Evolutionary conservation across 2,888 invertebrate species (phyloP).

Genomic region (Hemistola chrysoprasaria): DNA sequence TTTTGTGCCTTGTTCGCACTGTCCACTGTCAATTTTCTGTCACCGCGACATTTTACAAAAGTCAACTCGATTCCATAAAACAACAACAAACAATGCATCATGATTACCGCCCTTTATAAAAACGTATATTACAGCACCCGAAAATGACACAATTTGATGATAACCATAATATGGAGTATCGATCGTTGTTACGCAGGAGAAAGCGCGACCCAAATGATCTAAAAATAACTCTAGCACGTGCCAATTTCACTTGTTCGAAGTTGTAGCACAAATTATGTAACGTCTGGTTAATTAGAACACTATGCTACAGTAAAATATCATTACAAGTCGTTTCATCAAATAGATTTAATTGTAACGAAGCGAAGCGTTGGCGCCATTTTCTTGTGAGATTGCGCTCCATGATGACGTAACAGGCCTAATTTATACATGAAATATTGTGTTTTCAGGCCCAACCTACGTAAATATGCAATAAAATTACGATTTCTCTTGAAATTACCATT

Average conservation of each 20-base stretch:
- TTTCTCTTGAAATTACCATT: conserved; percentile 56
- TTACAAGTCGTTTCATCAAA: conserved; percentile 1
- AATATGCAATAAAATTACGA: conserved; percentile 41
- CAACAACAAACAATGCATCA: conserved; percentile 61
- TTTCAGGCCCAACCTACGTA: conserved; percentile 15
- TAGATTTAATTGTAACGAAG: conserved; percentile 34
- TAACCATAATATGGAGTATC: conserved; percentile 36
- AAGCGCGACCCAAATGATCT: conserved; percentile 50
- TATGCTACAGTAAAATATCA: neutral
- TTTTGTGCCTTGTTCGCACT: conserved; percentile 62
- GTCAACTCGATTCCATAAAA: conserved; percentile 65
- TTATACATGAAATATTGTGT: conserved; percentile 37
- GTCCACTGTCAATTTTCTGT: conserved; percentile 74
- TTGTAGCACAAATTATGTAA: conserved; percentile 30
- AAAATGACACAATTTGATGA: neutral
- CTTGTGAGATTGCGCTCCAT: conserved; percentile 57
- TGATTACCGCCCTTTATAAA: conserved; percentile 5
- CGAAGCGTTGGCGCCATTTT: conserved; percentile 79
- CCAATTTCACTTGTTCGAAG: conserved; percentile 40
- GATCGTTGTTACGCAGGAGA: conserved; percentile 43
- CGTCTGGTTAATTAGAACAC: conserved; percentile 5
- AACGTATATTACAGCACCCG: neutral
- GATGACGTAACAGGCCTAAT: conserved; percentile 73
- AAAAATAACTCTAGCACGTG: conserved; percentile 74
- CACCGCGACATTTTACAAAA: conserved; percentile 69